Evolutionary conservation across 1,140 invertebrate species (phyloP).

Genomic region (Apis laboriosa): DNA sequence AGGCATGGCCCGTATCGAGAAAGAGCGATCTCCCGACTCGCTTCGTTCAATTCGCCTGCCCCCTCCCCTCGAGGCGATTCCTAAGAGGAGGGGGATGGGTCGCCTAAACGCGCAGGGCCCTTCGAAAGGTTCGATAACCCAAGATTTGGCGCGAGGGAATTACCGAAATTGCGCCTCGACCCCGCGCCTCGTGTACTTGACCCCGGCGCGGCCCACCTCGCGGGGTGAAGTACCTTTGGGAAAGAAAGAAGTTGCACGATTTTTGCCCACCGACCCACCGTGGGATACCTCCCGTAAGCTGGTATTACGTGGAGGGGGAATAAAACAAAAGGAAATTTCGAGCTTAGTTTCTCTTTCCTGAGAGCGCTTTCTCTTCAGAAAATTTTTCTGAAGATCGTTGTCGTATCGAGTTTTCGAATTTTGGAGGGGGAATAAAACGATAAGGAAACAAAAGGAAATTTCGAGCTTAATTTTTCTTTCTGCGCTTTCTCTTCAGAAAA

Average conservation of each 20-base stretch:
- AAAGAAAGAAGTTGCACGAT: neutral
- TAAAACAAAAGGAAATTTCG: too few species aligned
- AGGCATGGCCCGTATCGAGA: slow-evolving; percentile 35
- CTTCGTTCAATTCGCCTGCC: neutral
- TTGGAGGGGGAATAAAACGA: too few species aligned
- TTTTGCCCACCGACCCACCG: slow-evolving; percentile 31
- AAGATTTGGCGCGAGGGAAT: slow-evolving; percentile 59
- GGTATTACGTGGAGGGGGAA: neutral
- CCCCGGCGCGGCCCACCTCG: slow-evolving; percentile 40
- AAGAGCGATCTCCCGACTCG: slow-evolving; percentile 34
- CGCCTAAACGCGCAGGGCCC: slow-evolving; percentile 57
- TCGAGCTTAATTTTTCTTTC: too few species aligned
- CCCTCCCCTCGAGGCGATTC: too few species aligned
- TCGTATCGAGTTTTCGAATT: too few species aligned
- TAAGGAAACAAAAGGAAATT: too few species aligned
- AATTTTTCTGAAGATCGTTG: too few species aligned
- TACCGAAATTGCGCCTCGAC: slow-evolving; percentile 67
- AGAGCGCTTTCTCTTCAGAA: too few species aligned
- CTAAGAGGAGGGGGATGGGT: slow-evolving; percentile 1
- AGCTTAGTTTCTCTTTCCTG: too few species aligned
- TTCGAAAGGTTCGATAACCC: slow-evolving; percentile 61
- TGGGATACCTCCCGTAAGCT: slow-evolving; percentile 45
- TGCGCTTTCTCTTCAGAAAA: too few species aligned
- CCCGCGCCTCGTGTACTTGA: slow-evolving; percentile 49
- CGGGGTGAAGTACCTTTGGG: slow-evolving; percentile 17